Evolutionary conservation across 2,888 invertebrate genomes (phyloP).

Genomic region (Mechanitis messenoides): DNA sequence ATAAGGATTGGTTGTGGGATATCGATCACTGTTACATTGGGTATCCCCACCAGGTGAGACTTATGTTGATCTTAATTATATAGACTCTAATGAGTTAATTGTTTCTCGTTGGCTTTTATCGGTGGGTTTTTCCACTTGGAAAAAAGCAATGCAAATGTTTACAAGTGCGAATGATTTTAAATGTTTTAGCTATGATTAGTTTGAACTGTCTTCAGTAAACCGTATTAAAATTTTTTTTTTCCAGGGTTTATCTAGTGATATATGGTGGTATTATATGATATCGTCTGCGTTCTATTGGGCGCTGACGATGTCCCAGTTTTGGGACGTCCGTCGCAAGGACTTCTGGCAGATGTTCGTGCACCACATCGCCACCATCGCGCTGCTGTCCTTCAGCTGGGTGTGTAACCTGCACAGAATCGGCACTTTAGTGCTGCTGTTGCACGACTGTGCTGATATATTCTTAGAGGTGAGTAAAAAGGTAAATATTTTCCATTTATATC

Average conservation of each 20-base stretch:
- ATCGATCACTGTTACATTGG: slow-evolving; percentile 91
- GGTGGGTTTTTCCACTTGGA: background rate
- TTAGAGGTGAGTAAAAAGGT: slow-evolving; percentile 79
- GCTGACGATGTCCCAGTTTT: slow-evolving; percentile 92
- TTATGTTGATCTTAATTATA: too few species aligned
- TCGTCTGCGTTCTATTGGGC: slow-evolving; percentile 98
- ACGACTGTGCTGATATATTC: slow-evolving; percentile 94
- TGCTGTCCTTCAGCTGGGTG: slow-evolving; percentile 96
- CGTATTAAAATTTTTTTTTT: slow-evolving; percentile 33
- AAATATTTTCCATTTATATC: slow-evolving; percentile 1
- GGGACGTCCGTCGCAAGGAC: slow-evolving; percentile 94
- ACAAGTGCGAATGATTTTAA: background rate
- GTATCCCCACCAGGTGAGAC: slow-evolving; percentile 84
- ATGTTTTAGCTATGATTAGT: background rate
- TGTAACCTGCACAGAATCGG: slow-evolving; percentile 95
- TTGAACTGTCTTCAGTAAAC: background rate
- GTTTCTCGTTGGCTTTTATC: background rate
- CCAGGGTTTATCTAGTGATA: slow-evolving; percentile 85
- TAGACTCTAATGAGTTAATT: too few species aligned
- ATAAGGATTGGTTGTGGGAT: slow-evolving; percentile 96
- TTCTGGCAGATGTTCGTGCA: slow-evolving; percentile 99
- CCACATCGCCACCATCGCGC: slow-evolving; percentile 93
- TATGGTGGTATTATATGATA: slow-evolving; percentile 99
- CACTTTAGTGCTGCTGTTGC: slow-evolving; percentile 89
- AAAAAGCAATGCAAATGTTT: background rate